Percentiles rank a stretch among this genome's conserved stretches.
phyloP scores from a whole-genome alignment of 2,797 vertebrate species.

The Psittacula echo region DNA sequence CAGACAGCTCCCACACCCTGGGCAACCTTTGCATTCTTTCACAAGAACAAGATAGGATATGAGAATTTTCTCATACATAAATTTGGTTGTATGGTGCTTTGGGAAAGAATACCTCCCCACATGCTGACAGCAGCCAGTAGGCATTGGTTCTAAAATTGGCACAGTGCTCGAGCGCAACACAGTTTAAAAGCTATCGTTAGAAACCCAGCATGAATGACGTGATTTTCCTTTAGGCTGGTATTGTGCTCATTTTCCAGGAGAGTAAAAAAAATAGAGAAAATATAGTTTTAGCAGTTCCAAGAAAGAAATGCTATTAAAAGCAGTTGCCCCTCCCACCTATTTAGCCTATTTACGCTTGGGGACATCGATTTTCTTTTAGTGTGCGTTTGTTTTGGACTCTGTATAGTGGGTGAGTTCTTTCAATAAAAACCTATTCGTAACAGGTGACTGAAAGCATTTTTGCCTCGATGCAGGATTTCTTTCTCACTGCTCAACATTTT shows the following conservation, averaged over 20 bases:
- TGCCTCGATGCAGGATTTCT: background rate
- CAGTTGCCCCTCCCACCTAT: background rate
- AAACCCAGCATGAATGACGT: background rate
- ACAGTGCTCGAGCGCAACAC: rapidly evolving
- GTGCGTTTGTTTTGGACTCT: background rate
- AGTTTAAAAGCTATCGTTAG: background rate
- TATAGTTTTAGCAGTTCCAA: background rate
- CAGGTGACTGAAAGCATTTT: constrained; percentile 18
- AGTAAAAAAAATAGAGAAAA: background rate
- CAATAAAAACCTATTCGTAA: background rate
- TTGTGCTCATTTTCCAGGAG: background rate
- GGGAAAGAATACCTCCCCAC: background rate
- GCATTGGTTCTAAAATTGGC: constrained; percentile 15
- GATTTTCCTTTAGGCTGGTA: background rate
- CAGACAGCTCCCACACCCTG: background rate
- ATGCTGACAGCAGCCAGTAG: background rate
- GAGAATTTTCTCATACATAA: constrained; percentile 64
- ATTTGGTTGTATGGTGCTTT: constrained; percentile 55
- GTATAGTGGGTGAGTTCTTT: background rate
- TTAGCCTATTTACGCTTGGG: background rate
- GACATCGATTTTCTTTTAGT: background rate
- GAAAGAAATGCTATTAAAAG: constrained; percentile 24
- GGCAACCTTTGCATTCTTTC: constrained; percentile 47
- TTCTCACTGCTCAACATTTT: background rate
- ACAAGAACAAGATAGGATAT: constrained; percentile 43